A percentile compares a stretch with the other conserved stretches of the same genome.
These are phyloP conservation scores for Idaea biselata DNA, from an alignment of 2,888 invertebrate genomes.

Conservation along the genomic window DNA sequence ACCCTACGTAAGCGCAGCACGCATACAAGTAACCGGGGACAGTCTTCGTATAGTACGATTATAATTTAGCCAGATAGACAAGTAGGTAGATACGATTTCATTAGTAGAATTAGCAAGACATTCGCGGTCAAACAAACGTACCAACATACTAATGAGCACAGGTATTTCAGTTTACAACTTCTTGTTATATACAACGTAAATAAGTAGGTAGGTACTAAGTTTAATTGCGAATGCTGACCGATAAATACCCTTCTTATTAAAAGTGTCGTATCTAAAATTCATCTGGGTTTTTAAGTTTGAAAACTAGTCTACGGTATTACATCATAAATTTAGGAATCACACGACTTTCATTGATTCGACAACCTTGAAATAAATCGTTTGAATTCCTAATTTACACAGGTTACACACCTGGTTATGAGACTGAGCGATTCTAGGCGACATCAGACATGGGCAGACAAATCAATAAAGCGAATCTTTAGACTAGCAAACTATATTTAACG, in stretches of 20 bases:
- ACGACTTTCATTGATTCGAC: constrained; percentile 13
- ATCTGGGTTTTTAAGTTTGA: not conserved
- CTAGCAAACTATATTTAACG: too few species aligned
- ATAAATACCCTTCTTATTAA: too few species aligned
- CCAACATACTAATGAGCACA: not conserved
- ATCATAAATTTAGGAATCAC: constrained; percentile 3
- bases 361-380: constrained; percentile 16
- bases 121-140: not conserved
- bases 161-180: constrained; percentile 1
- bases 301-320: constrained; percentile 1
- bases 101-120: constrained; percentile 1
- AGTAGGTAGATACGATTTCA: not conserved
- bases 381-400: constrained; percentile 16
- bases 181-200: not conserved
- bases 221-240: not conserved
- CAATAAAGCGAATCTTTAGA: not conserved
- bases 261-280: too few species aligned
- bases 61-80: not conserved
- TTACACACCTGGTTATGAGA: constrained; percentile 12
- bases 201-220: not conserved
- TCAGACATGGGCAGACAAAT: not conserved
- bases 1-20: too few species aligned
- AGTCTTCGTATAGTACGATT: not conserved
- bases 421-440: not conserved
- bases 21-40: too few species aligned